These are phyloP conservation scores for Hypomecis atomaria DNA, from an alignment of 2,888 invertebrate species.

Conservation along the genomic window DNA sequence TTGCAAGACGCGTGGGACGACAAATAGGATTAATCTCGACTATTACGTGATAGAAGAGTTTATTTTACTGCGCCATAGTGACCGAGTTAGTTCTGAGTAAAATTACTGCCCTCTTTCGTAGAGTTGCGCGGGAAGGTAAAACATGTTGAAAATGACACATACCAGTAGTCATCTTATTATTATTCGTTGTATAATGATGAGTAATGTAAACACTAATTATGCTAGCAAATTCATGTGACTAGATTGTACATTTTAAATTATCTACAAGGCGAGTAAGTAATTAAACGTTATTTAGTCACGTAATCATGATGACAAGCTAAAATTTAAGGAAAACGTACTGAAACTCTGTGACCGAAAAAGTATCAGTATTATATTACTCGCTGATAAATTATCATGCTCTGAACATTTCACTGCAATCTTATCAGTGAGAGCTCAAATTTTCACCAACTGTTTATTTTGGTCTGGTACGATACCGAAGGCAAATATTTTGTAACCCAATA, in stretches of 20 bases:
- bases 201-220: not conserved
- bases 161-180: slow-evolving; percentile 1
- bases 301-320: too few relatives aligned
- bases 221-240: not conserved
- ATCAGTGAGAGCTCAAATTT: slow-evolving; percentile 64
- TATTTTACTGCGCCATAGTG: slow-evolving; percentile 26
- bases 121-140: not conserved
- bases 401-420: slow-evolving; percentile 74
- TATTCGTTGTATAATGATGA: slow-evolving; percentile 1
- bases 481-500: slow-evolving; percentile 72
- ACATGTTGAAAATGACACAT: slow-evolving; percentile 8
- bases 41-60: slow-evolving; percentile 50
- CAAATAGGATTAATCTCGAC: slow-evolving; percentile 77
- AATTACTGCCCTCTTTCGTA: not conserved
- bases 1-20: slow-evolving; percentile 80
- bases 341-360: not conserved
- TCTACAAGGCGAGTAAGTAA: too few relatives aligned
- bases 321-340: not conserved
- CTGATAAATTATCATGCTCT: slow-evolving; percentile 42
- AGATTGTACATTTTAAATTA: not conserved
- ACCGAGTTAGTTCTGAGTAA: not conserved
- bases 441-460: slow-evolving; percentile 70
- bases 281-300: too few relatives aligned
- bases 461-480: slow-evolving; percentile 65
- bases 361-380: slow-evolving; percentile 15